Percentiles rank a stretch among this genome's conserved stretches.
phyloP scores from a whole-genome alignment of 1,140 invertebrate species.

The Leptinotarsa undecemlineata region DNA sequence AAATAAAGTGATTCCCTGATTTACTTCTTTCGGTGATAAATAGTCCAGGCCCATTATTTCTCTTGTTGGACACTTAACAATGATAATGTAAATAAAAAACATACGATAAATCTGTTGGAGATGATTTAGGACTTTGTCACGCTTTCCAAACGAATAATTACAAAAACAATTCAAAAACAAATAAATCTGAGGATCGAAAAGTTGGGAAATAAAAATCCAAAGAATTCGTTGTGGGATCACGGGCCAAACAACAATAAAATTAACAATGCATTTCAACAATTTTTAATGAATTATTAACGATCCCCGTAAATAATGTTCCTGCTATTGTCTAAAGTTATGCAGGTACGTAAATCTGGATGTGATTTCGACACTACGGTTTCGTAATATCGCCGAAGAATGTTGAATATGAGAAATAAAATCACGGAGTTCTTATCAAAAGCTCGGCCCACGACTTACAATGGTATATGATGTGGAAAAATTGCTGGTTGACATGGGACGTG shows the following conservation, averaged over 20 bases:
- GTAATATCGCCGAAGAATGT: conserved; percentile 13
- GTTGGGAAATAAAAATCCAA: not conserved
- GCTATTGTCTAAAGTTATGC: conserved; percentile 3
- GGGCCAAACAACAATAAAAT: conserved; percentile 3
- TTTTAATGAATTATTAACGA: conserved; percentile 6
- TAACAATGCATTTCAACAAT: not conserved
- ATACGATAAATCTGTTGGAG: not conserved
- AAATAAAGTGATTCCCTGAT: too few relatives aligned
- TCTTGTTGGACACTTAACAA: too few relatives aligned
- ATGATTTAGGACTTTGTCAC: not conserved
- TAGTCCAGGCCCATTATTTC: too few relatives aligned
- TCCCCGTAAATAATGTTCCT: not conserved
- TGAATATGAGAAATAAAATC: conserved; percentile 16
- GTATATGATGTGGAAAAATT: conserved; percentile 6
- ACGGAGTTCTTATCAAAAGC: conserved; percentile 13
- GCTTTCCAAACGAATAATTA: not conserved
- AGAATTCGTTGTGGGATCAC: not conserved
- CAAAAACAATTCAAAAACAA: not conserved
- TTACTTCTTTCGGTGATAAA: too few relatives aligned
- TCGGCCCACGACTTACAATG: conserved; percentile 3
- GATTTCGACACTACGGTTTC: conserved; percentile 5
- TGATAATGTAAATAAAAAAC: too few relatives aligned
- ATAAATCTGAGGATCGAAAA: not conserved
- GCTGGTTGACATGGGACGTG: not conserved
- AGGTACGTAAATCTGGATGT: conserved; percentile 7